These are phyloP conservation scores for Belonocnema kinseyi DNA, from an alignment of 1,140 invertebrate species.

Conservation along the genomic window DNA sequence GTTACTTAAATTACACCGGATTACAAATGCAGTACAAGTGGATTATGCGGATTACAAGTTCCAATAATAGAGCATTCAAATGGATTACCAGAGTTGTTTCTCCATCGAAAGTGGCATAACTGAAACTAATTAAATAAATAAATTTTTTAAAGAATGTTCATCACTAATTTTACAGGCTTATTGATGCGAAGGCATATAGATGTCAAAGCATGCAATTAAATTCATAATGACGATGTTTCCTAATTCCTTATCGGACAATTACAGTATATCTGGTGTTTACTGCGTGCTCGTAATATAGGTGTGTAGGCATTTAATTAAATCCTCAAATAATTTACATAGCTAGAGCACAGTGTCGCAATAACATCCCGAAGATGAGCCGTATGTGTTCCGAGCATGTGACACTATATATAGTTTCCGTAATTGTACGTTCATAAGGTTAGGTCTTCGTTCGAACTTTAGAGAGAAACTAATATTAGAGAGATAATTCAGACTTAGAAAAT, in stretches of 20 bases:
- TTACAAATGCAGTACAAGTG: too few species aligned
- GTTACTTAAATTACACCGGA: too few species aligned
- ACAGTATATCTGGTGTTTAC: conserved; percentile 3
- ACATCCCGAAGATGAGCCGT: conserved; percentile 70
- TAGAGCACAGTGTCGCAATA: conserved; percentile 61
- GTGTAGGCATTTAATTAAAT: conserved; percentile 67
- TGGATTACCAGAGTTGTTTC: too few species aligned
- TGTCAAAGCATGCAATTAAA: not conserved
- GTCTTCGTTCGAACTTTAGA: too few species aligned
- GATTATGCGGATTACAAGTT: too few species aligned
- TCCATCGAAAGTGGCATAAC: too few species aligned
- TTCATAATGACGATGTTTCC: conserved; percentile 6
- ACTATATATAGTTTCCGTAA: conserved; percentile 43
- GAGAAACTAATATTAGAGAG: too few species aligned
- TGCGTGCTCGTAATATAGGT: conserved; percentile 22
- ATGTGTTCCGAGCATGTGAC: conserved; percentile 48
- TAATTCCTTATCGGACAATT: conserved; percentile 7
- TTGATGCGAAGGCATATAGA: not conserved
- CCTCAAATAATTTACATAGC: conserved; percentile 69
- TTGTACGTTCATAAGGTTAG: too few species aligned
- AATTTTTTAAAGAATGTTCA: too few species aligned
- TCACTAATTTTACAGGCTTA: not conserved
- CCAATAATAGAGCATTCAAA: too few species aligned
- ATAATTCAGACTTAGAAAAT: too few species aligned
- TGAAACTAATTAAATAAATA: too few species aligned